Evolutionary conservation across 2,888 invertebrate genomes (phyloP).

Genomic region (Blastobasis adustella): DNA sequence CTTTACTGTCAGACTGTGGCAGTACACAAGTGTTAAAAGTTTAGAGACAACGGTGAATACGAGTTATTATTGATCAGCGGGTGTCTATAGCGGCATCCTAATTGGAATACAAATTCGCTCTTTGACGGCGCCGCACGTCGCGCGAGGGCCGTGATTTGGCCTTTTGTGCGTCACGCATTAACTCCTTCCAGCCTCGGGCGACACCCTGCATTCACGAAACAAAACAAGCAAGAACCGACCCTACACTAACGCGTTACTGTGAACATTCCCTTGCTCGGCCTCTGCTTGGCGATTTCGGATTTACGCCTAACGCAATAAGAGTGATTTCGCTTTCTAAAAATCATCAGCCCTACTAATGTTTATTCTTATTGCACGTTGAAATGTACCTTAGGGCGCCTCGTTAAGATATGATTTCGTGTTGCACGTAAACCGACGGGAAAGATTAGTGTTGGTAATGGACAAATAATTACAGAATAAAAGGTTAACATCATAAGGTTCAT

Average conservation of each 20-base stretch:
- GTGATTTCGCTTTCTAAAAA: conserved; percentile 44
- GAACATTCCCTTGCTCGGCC: conserved; percentile 11
- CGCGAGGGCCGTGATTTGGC: conserved; percentile 67
- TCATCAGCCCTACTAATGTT: conserved; percentile 9
- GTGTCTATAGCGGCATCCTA: conserved; percentile 43
- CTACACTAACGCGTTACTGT: conserved; percentile 21
- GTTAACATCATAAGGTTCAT: conserved; percentile 70
- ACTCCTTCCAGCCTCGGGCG: conserved; percentile 64
- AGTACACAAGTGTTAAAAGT: no score
- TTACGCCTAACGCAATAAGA: conserved; percentile 52
- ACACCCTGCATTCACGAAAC: conserved; percentile 18
- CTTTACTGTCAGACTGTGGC: no score
- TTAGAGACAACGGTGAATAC: not conserved
- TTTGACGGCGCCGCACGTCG: conserved; percentile 57
- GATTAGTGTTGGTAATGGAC: conserved; percentile 68
- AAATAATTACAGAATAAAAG: conserved; percentile 72
- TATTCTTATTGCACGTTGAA: not conserved
- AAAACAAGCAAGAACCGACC: conserved; percentile 16
- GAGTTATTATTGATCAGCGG: conserved; percentile 26
- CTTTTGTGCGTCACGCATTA: conserved; percentile 73
- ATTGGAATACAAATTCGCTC: conserved; percentile 73
- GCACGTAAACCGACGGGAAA: conserved; percentile 28
- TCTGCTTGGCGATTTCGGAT: conserved; percentile 45
- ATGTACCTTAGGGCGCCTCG: not conserved
- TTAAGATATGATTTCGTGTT: conserved; percentile 11